Evolutionary conservation across 1,140 invertebrate genomes (phyloP).

Genomic region (Drosophila erecta): DNA sequence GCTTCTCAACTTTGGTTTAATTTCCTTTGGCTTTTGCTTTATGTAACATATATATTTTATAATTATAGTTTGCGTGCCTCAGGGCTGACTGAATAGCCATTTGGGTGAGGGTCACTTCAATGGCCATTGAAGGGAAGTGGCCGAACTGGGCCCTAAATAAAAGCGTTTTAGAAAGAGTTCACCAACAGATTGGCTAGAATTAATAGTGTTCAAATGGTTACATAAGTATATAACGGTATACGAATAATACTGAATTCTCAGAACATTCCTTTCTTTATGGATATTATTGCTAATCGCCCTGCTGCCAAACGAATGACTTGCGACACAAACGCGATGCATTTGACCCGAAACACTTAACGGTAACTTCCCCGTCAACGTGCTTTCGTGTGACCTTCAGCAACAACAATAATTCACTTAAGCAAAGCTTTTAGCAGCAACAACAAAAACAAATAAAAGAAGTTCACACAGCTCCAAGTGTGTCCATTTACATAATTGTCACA

Average conservation of each 20-base stretch:
- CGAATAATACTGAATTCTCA: too few species aligned
- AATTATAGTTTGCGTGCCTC: slow-evolving; percentile 40
- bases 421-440: slow-evolving; percentile 38
- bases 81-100: slow-evolving; percentile 35
- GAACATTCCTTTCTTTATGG: neutral
- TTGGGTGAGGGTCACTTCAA: slow-evolving; percentile 45
- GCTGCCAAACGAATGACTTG: slow-evolving; percentile 63
- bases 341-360: slow-evolving; percentile 72
- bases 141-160: neutral
- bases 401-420: slow-evolving; percentile 65
- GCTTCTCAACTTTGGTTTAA: slow-evolving; percentile 24
- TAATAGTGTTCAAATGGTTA: neutral
- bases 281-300: slow-evolving; percentile 24
- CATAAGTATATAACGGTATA: neutral
- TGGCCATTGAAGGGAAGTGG: slow-evolving; percentile 18
- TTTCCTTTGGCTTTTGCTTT: slow-evolving; percentile 8
- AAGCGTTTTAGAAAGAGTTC: neutral
- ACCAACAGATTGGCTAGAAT: neutral
- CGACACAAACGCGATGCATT: slow-evolving; percentile 72
- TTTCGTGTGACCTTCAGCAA: slow-evolving; percentile 66
- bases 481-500: slow-evolving; percentile 83
- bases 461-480: slow-evolving; percentile 64
- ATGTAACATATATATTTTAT: slow-evolving; percentile 28
- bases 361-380: slow-evolving; percentile 36
- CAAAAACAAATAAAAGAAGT: slow-evolving; percentile 23